These are phyloP conservation scores for Caenorhabditis macrosperma DNA, from an alignment of 2,888 invertebrate species.

Conservation along the genomic window DNA sequence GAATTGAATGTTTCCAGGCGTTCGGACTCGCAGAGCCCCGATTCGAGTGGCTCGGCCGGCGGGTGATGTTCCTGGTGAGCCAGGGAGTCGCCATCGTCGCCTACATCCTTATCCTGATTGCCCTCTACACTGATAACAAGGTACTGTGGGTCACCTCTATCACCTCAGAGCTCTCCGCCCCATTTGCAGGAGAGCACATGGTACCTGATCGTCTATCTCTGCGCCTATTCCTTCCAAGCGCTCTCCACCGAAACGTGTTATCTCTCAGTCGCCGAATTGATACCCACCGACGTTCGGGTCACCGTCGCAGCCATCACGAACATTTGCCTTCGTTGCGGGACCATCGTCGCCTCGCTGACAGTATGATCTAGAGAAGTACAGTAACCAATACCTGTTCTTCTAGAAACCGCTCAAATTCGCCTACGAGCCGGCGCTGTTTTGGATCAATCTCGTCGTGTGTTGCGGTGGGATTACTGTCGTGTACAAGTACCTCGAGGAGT, in stretches of 20 bases:
- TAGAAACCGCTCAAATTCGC: slow-evolving; percentile 47
- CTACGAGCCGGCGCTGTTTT: slow-evolving; percentile 44
- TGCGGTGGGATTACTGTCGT: slow-evolving; percentile 36
- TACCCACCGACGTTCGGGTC: slow-evolving; percentile 52
- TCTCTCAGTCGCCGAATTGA: slow-evolving; percentile 44
- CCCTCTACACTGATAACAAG: slow-evolving; percentile 39
- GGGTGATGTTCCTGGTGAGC: slow-evolving; percentile 24
- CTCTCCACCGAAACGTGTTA: slow-evolving; percentile 48
- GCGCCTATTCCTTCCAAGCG: slow-evolving; percentile 47
- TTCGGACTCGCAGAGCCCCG: slow-evolving; percentile 49
- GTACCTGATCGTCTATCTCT: slow-evolving; percentile 47
- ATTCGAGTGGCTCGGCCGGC: slow-evolving; percentile 49
- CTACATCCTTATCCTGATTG: slow-evolving; percentile 30
- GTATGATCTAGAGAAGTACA: neutral
- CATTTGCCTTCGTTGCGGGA: slow-evolving; percentile 41
- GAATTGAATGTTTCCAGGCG: slow-evolving; percentile 3
- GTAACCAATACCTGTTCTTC: neutral
- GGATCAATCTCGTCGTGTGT: slow-evolving; percentile 45
- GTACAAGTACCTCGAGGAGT: slow-evolving; percentile 39
- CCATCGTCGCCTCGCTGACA: slow-evolving; percentile 43
- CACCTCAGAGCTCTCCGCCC: no score
- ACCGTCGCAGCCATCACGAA: slow-evolving; percentile 49
- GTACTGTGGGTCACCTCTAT: neutral
- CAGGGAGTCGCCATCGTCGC: slow-evolving; percentile 42
- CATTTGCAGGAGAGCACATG: slow-evolving; percentile 26